Conservation (phyloP, 2,797 vertebrate genomes). For the Danio jaintianensis region DNA sequence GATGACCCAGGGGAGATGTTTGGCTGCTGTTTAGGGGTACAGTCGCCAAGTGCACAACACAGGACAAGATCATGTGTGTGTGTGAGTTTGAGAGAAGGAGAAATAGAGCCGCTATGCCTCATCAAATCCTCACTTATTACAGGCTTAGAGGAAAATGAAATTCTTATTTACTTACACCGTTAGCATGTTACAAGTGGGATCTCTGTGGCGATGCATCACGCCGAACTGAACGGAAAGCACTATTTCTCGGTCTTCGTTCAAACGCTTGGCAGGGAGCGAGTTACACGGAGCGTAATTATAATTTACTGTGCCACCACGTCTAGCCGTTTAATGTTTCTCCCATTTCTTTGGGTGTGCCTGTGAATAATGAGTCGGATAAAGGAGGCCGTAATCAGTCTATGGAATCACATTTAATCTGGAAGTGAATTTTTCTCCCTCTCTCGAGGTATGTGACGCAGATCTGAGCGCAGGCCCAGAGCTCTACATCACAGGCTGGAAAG, state of each 20-base stretch:
- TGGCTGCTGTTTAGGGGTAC: slow-evolving; percentile 65
- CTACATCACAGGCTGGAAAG: slow-evolving; percentile 41
- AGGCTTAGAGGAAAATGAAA: slow-evolving; percentile 45
- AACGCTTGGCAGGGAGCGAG: slow-evolving; percentile 41
- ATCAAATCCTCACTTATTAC: slow-evolving; percentile 43
- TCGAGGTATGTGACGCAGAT: slow-evolving; percentile 23
- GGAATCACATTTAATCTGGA: slow-evolving; percentile 51
- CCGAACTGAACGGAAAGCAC: neutral
- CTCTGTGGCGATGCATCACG: slow-evolving; percentile 24
- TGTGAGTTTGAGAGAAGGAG: slow-evolving; percentile 36
- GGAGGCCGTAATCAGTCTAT: slow-evolving; percentile 43
- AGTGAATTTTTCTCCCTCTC: slow-evolving; percentile 31
- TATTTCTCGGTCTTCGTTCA: slow-evolving; percentile 8
- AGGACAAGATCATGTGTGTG: slow-evolving; percentile 60
- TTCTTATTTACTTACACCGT: slow-evolving; percentile 47
- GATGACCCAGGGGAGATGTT: slow-evolving; percentile 72
- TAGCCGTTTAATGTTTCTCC: slow-evolving; percentile 42
- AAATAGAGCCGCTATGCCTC: slow-evolving; percentile 31
- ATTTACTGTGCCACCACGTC: slow-evolving; percentile 45
- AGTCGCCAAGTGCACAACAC: slow-evolving; percentile 65
- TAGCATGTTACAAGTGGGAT: slow-evolving; percentile 41
- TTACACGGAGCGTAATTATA: slow-evolving; percentile 47
- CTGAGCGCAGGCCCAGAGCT: slow-evolving; percentile 44
- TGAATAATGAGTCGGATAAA: slow-evolving; percentile 51
- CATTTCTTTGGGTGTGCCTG: slow-evolving; percentile 39